Evolutionary conservation across 2,888 invertebrate species (phyloP), one percentile per base, ranked within the genome.

Genomic region (Tanaodytes sp.): DNA sequence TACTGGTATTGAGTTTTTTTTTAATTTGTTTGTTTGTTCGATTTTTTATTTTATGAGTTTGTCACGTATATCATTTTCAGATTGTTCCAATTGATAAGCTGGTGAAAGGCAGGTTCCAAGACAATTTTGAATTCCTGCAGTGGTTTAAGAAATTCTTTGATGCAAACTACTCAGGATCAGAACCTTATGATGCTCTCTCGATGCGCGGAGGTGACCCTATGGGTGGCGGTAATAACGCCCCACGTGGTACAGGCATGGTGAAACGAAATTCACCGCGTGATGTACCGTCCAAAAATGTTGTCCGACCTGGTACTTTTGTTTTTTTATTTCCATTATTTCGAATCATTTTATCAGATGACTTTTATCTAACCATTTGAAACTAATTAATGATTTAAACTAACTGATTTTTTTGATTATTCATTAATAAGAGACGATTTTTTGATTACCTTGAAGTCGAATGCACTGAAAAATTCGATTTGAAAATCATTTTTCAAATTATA

Each of bases 131-230:
- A 89, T 99, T 99, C 89, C 93, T 99, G 81, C 99, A 99, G 90
- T 99, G 99, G 99, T 99, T 99, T 90, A 99, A 99, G 91, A 98
- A 98, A 87, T 98, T 99, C 89, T 99, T 98, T 87, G 99, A 99
- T 88, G 98, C 98, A 78, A 99, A 99, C 89, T 99, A 98, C 89
- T 93, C 93, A 86, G 97, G 96, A 84, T 89, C 91, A 82, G 95
- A 96, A 75, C 76, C 77, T 45, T 98, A 98, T 87, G 95, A 97
- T 87, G 93, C 98, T 63, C 86, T 94, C 82, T 91, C 90, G 74
- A 93, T 93, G 82, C 90, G 98, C 78, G 93, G 92, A 81, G 95
- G 95, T 79, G 92, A 94, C 83, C 89, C 90, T 57, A 91, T 96
- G 91, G 95, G 95, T 77, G 90, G 90, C 82, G 90, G 90, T 82